Base-by-base conservation (phyloP, 1,140 invertebrate species). In the Elymnias hypermnestra region DNA sequence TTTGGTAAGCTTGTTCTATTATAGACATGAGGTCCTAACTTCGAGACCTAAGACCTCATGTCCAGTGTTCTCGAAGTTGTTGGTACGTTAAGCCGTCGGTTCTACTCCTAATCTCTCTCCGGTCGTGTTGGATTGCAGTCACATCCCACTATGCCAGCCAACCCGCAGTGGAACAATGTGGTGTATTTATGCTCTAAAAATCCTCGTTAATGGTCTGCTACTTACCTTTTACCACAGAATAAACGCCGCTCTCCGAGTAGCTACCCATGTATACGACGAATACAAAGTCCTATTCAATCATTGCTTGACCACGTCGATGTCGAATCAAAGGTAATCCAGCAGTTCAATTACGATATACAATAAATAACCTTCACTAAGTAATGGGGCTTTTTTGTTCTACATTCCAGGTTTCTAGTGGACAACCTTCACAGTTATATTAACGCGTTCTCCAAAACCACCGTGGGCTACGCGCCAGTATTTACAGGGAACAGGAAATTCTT, bases 401-500 rank as follows among this genome's bases (percentile, higher is more conserved):
- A 42, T 63, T 65, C 31, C 48, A 82, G 77, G 8, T 76, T 75
- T 49, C 9, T 67, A 22, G 52, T 51, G n/a, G 73, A 73, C 23
- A 58, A 78, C 14, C 38, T 74, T 15, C 55, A 70, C 33, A 49
- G 37, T 35, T 82, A 56, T 26, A 53, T 82, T 0, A 73, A 73
- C 37, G 58, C 58, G 9, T 66, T 60, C 28, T 67, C 71, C 2
- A 75, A 69, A 61, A 77, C 75, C 2, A 83, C 78, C 3, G 70
- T 79, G 18, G 75, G 75, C 7, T 62, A 63, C 33, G 62, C 64
- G 15, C 65, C 68, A 7, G 63, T 57, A 48, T 77, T 77, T 49
- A 77, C 69, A 6, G 63, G 29, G 13, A 79, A 82, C 37, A 47
- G 73, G 31, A 73, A 71, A 25, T 82, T 75, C 53, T 77, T 82